These are phyloP conservation scores for Hyposoter didymator DNA, from an alignment of 2,888 invertebrate genomes.

Conservation along the genomic window DNA sequence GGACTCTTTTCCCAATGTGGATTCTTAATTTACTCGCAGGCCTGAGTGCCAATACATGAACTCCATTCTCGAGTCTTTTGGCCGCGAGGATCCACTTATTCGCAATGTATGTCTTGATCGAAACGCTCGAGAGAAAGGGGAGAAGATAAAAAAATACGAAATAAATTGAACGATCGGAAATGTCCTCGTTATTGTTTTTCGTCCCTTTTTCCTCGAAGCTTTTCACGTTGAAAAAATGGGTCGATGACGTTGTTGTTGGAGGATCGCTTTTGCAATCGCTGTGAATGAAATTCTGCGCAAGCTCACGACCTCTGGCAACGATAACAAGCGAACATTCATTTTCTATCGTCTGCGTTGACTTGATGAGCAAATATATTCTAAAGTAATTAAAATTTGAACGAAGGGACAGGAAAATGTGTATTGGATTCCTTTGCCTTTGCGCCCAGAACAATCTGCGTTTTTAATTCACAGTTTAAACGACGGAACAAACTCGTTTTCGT, in stretches of 20 bases:
- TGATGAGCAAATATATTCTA: not conserved
- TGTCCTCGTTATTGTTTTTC: not conserved
- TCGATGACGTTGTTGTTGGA: not conserved
- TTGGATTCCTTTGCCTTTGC: too few relatives aligned
- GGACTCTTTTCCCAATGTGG: conserved; percentile 30
- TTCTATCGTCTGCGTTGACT: not conserved
- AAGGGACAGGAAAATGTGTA: not conserved
- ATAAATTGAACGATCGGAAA: not conserved
- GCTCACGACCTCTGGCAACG: not conserved
- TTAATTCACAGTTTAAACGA: not conserved
- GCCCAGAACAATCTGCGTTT: not conserved
- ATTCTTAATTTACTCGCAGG: conserved; percentile 41
- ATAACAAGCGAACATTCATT: not conserved
- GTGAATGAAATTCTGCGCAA: not conserved
- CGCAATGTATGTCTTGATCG: not conserved
- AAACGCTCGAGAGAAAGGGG: not conserved
- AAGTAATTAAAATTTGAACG: conserved; percentile 10
- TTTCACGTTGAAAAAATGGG: not conserved
- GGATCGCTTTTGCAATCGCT: not conserved
- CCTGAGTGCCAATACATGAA: conserved; percentile 6
- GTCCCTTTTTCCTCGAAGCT: not conserved
- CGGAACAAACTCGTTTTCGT: not conserved
- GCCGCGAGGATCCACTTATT: not conserved
- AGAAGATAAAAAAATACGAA: not conserved
- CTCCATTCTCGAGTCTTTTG: not conserved